Percentiles rank a stretch among this genome's conserved stretches.
Evolutionary conservation across 1,140 invertebrate genomes (phyloP).

Genomic region (Scaptomyza graminum): DNA sequence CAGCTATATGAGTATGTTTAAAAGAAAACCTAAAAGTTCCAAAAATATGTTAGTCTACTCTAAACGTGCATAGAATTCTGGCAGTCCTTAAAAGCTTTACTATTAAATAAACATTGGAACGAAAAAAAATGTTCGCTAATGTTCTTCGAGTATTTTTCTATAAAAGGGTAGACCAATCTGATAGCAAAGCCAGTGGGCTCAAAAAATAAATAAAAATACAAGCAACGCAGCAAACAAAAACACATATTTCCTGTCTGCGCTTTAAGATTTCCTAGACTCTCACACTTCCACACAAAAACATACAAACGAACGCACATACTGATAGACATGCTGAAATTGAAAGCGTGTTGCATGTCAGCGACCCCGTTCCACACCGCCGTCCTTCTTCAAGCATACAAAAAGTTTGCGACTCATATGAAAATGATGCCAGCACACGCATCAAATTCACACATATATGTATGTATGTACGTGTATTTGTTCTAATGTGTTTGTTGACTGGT

Average conservation of each 20-base stretch:
- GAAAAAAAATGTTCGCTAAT: neutral
- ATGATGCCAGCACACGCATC: constrained; percentile 69
- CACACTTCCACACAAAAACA: constrained; percentile 1
- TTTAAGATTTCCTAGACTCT: constrained; percentile 75
- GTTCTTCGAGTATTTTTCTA: neutral
- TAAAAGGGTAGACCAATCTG: neutral
- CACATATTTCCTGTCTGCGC: constrained; percentile 77
- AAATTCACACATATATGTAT: neutral
- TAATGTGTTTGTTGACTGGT: constrained; percentile 31
- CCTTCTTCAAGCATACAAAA: constrained; percentile 51
- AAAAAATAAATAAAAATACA: neutral
- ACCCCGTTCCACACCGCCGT: constrained; percentile 41
- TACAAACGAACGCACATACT: neutral
- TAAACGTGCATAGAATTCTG: too few species aligned
- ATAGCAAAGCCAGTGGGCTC: constrained; percentile 14
- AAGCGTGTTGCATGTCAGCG: constrained; percentile 78
- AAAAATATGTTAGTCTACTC: too few species aligned
- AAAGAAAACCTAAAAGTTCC: too few species aligned
- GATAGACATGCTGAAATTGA: constrained; percentile 65
- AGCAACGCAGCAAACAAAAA: constrained; percentile 33
- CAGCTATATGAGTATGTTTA: too few species aligned
- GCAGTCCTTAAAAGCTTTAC: too few species aligned
- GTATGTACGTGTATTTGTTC: neutral
- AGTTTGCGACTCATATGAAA: constrained; percentile 65
- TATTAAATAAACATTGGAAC: neutral